Evolutionary conservation across 2,888 invertebrate genomes (phyloP).

Genomic region (Polylopha cassiicola): DNA sequence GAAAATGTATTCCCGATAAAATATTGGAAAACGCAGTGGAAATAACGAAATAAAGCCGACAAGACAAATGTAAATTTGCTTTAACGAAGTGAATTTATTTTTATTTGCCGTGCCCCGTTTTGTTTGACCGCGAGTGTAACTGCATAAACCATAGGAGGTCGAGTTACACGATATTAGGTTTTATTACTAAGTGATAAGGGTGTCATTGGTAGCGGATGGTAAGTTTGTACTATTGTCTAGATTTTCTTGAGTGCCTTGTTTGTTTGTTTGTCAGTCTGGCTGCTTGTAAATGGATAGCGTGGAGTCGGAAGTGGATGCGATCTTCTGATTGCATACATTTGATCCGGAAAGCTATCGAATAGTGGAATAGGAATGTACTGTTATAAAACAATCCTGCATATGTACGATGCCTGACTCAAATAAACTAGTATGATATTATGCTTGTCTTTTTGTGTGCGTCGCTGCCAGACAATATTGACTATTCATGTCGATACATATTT

Average conservation of each 20-base stretch:
- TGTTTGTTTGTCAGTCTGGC: slow-evolving; percentile 40
- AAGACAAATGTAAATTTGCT: slow-evolving; percentile 65
- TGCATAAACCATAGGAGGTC: neutral
- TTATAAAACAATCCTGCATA: too few relatives aligned
- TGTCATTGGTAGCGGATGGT: neutral
- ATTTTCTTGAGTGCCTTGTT: slow-evolving; percentile 24
- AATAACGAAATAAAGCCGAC: slow-evolving; percentile 51
- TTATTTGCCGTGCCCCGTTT: slow-evolving; percentile 38
- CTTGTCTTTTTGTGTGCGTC: too few relatives aligned
- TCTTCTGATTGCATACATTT: too few relatives aligned
- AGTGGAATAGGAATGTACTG: too few relatives aligned
- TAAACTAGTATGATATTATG: too few relatives aligned
- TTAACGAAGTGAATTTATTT: slow-evolving; percentile 64
- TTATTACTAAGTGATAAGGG: neutral
- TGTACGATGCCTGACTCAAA: too few relatives aligned
- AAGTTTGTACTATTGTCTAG: slow-evolving; percentile 15
- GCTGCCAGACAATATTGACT: too few relatives aligned
- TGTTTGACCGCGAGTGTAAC: slow-evolving; percentile 33
- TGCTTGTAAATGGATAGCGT: slow-evolving; percentile 50
- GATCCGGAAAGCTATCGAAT: too few relatives aligned
- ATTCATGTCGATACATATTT: too few relatives aligned
- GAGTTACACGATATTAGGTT: neutral
- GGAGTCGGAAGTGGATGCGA: too few relatives aligned
- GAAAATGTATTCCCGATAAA: slow-evolving; percentile 35
- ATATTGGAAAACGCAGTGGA: slow-evolving; percentile 34